Conservation (phyloP, 2,113 vertebrate genomes). For the Cinclus mexicanus region DNA sequence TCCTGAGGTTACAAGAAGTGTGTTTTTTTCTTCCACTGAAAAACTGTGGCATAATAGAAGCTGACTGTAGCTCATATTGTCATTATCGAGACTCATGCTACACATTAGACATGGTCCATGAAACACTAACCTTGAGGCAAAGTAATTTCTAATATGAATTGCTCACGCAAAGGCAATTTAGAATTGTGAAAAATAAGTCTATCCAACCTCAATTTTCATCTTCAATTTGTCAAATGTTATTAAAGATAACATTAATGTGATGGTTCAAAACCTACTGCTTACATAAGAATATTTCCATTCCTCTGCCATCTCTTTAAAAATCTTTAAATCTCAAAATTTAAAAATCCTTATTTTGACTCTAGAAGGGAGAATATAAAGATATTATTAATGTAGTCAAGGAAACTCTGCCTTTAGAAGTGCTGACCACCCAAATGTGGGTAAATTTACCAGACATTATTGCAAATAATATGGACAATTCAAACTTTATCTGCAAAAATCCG, state of each 20-base stretch:
- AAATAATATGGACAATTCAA: not conserved
- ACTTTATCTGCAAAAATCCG: not conserved
- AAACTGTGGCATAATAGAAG: not conserved
- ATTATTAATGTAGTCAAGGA: not conserved
- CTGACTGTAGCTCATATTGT: not conserved
- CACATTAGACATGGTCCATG: constrained; percentile 41
- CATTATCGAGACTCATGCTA: not conserved
- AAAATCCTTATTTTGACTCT: not conserved
- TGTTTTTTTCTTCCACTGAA: not conserved
- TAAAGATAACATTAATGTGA: not conserved
- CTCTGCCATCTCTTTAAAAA: not conserved
- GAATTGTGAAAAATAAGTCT: constrained; percentile 4
- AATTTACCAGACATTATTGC: not conserved
- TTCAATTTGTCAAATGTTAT: constrained; percentile 8
- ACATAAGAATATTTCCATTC: not conserved
- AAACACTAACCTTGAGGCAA: constrained; percentile 43
- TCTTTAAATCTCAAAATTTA: not conserved
- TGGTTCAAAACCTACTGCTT: not conserved
- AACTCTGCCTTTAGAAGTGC: not conserved
- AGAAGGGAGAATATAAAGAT: not conserved
- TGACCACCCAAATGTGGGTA: not conserved
- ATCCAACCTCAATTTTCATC: not conserved
- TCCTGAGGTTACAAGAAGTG: not conserved
- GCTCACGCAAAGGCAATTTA: constrained; percentile 1
- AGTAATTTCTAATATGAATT: constrained; percentile 14